Base-by-base conservation (phyloP, 1,140 invertebrate species). In the Scaptomyza graminum region DNA sequence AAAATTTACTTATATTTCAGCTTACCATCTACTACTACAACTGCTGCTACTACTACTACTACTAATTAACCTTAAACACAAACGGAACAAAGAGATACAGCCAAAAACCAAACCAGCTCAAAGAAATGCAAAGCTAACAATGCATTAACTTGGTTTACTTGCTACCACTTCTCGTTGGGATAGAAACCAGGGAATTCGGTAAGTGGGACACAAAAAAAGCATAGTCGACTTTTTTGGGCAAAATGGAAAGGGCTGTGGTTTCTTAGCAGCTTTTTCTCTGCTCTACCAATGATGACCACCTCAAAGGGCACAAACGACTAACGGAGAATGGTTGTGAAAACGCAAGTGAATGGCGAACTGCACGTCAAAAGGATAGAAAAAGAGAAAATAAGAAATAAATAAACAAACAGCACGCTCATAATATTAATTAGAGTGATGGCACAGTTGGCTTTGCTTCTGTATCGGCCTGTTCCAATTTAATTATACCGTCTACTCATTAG, bases 371-470 rank as follows among this genome's bases (percentile, higher is more conserved):
- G 51, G 34, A 47, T 7, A 51, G 5, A 12, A 39, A 39, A 39
- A 11, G 12, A 41, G 4, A 5, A 41, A 41, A 34, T 2, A 1
- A 34, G 9, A 34, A 34, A 34, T 9, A 34, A 34, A 34, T 34
- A 44, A 47, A 49, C 34, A 55, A 59, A 46, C 63, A 79, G 47
- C 18, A 16, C 37, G 60, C 57, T 75, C 63, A 87, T 81, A 75
- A 82, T 88, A 88, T 82, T 87, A 87, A 87, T 87, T 87, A 87
- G 78, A 88, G 66, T 54, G 60, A 25, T 43, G 28, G 80, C 62
- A 47, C 41, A 46, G 62, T 39, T 52, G 34, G 13, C 13, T 59
- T 31, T 41, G 12, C 9, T n/a, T 46, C 44, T 51, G 39, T 69
- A 50, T 34, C 34, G 49, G 63, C 25, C 12, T 51, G 15, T 18